Evolutionary conservation across 2,113 vertebrate genomes (phyloP).

Genomic region (Odocoileus virginianus): DNA sequence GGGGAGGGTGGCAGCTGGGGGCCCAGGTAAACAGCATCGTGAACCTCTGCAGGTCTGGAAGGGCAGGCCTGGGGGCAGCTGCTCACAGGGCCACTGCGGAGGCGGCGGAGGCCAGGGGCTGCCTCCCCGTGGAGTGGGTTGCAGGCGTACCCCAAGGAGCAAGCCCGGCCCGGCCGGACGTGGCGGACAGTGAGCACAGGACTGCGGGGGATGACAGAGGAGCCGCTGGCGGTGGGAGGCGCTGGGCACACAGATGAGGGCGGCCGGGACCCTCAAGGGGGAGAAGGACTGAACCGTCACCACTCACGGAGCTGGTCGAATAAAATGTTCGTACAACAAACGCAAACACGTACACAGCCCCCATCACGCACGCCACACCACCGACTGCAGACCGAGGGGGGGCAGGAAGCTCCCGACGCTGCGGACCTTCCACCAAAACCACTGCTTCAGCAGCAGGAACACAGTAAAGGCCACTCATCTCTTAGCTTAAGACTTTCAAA

Average conservation of each 20-base stretch:
- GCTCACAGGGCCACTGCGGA: neutral
- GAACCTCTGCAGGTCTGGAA: neutral
- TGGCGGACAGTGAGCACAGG: neutral
- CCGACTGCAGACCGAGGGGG: neutral
- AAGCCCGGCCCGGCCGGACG: fast-evolving
- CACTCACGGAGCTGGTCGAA: neutral
- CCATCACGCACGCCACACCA: neutral
- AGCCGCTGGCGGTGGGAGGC: neutral
- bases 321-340: neutral
- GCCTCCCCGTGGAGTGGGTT: neutral
- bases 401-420: neutral
- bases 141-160: neutral
- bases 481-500: conserved; percentile 7
- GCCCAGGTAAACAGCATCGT: neutral
- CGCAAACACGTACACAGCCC: neutral
- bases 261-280: neutral
- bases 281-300: neutral
- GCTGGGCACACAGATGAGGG: neutral
- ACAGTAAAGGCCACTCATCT: neutral
- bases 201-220: no score
- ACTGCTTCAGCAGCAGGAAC: neutral
- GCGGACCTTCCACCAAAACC: neutral
- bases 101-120: neutral
- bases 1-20: neutral
- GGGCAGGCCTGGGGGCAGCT: neutral